phyloP scores from a whole-genome alignment of 2,888 invertebrate genomes.

The Beris morrisii region DNA sequence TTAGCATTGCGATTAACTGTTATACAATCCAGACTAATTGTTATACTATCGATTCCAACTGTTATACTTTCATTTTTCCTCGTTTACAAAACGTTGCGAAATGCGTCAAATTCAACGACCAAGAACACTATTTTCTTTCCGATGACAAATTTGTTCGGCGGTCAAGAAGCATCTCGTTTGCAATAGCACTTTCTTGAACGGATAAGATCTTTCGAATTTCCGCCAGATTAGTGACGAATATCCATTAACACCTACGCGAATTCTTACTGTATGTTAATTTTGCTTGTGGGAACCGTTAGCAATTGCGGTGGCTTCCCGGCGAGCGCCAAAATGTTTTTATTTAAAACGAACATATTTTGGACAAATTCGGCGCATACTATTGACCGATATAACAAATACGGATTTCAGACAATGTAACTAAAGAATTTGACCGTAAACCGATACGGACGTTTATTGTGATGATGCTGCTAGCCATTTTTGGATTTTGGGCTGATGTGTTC shows the following conservation, averaged over 20 bases:
- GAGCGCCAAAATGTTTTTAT: neutral
- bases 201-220: no score
- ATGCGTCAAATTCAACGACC: no score
- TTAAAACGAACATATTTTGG: neutral
- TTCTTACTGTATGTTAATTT: neutral
- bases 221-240: slow-evolving; percentile 3
- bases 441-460: neutral
- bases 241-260: neutral
- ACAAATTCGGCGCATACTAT: slow-evolving; percentile 10
- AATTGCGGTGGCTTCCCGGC: neutral
- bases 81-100: no score
- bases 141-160: no score
- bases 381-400: slow-evolving; percentile 19
- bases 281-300: neutral
- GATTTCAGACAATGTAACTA: slow-evolving; percentile 14
- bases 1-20: no score
- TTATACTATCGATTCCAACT: no score
- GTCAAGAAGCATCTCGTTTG: no score
- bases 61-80: no score
- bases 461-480: slow-evolving; percentile 11
- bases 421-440: slow-evolving; percentile 4
- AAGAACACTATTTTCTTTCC: no score
- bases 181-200: no score
- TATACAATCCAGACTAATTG: no score
- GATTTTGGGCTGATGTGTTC: neutral